Conservation (phyloP, 2,888 invertebrate species). For the Cheilosia soror region DNA sequence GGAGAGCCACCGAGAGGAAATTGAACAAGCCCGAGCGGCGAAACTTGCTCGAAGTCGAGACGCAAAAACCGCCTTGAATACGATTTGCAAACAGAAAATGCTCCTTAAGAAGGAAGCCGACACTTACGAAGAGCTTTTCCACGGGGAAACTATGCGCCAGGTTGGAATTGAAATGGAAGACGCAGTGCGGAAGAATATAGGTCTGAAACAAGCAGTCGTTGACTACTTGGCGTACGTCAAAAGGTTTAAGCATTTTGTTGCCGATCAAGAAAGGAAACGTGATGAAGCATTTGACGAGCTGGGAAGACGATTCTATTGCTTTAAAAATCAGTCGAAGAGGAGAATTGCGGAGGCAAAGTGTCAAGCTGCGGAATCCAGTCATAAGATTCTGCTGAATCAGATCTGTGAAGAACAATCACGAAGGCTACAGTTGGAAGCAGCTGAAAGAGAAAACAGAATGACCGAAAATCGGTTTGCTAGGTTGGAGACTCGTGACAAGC, state of each 20-base stretch:
- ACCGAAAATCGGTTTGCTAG: constrained; percentile 80
- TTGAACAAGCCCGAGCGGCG: constrained; percentile 77
- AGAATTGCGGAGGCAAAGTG: constrained; percentile 76
- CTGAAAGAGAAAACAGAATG: constrained; percentile 79
- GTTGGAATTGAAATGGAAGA: constrained; percentile 77
- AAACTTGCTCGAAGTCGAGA: constrained; percentile 76
- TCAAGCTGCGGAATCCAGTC: constrained; percentile 77
- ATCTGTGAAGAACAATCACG: constrained; percentile 80
- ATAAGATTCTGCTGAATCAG: constrained; percentile 78
- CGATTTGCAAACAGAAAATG: constrained; percentile 77
- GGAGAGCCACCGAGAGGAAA: constrained; percentile 73
- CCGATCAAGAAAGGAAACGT: constrained; percentile 77
- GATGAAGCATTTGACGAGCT: constrained; percentile 77
- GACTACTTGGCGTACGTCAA: constrained; percentile 80
- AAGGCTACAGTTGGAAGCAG: constrained; percentile 77
- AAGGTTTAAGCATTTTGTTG: constrained; percentile 78
- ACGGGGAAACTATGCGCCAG: constrained; percentile 77
- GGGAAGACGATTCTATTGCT: constrained; percentile 77
- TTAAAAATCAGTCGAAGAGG: constrained; percentile 77
- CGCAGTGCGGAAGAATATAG: constrained; percentile 72
- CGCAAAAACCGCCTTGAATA: constrained; percentile 13
- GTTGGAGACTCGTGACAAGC: constrained; percentile 75
- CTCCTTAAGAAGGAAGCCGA: constrained; percentile 76
- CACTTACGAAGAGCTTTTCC: constrained; percentile 78
- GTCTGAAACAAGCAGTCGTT: constrained; percentile 77